These are phyloP conservation scores for Lemur catta DNA, from an alignment of 2,797 vertebrate species.

Conservation along the genomic window DNA sequence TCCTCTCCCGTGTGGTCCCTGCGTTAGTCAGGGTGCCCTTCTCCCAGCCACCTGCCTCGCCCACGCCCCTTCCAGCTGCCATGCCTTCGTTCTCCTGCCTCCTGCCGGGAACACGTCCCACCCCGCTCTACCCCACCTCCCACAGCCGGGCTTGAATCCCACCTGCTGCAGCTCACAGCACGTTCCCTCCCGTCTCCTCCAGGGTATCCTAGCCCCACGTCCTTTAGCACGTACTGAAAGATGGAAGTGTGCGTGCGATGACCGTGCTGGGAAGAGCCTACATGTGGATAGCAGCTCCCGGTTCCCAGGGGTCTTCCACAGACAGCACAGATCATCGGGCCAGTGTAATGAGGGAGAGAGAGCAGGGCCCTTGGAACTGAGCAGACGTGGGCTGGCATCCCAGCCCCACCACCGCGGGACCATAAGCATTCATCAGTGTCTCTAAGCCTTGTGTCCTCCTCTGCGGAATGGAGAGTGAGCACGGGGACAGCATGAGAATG, in stretches of 20 bases:
- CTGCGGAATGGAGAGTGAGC: accelerated
- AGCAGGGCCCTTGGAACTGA: accelerated
- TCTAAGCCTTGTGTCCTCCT: neutral
- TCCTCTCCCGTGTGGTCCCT: neutral
- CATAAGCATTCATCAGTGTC: accelerated
- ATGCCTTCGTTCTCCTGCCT: neutral
- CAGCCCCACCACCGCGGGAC: neutral
- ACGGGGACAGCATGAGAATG: accelerated
- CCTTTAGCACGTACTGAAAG: accelerated
- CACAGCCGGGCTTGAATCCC: neutral
- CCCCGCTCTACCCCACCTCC: neutral
- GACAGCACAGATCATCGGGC: too few relatives aligned
- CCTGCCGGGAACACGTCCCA: neutral
- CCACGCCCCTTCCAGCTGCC: neutral
- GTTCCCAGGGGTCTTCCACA: neutral
- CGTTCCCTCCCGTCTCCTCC: neutral
- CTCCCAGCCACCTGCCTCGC: accelerated
- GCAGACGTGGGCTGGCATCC: neutral
- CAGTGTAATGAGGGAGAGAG: neutral
- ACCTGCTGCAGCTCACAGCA: neutral
- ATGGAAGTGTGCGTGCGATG: accelerated
- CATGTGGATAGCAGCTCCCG: accelerated
- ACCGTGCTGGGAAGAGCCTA: neutral
- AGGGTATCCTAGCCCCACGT: neutral
- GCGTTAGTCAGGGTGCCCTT: neutral